phyloP scores from a whole-genome alignment of 2,113 vertebrate species.

The Ciconia maguari region DNA sequence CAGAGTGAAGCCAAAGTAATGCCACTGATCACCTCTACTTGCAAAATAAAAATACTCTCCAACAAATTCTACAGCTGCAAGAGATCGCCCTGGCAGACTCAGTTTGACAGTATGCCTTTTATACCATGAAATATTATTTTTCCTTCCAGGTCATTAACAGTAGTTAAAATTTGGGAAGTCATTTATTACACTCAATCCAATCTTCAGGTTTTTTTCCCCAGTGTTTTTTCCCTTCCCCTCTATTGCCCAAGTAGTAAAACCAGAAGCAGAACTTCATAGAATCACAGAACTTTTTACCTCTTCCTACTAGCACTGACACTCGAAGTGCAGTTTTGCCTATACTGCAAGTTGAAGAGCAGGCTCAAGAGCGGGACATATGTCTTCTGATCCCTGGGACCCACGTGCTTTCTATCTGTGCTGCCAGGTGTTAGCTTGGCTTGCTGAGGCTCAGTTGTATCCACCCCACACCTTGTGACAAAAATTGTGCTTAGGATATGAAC shows the following conservation, averaged over 20 bases:
- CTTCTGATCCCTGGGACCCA: neutral
- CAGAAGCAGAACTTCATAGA: neutral
- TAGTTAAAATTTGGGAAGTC: neutral
- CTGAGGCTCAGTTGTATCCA: neutral
- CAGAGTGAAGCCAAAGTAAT: neutral
- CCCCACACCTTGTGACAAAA: neutral
- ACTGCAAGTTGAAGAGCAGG: neutral
- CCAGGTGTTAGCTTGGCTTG: neutral
- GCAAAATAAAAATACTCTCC: neutral
- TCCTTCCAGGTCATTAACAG: neutral
- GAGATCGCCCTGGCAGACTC: neutral
- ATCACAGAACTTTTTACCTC: neutral
- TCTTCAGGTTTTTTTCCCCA: neutral
- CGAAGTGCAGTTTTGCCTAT: neutral
- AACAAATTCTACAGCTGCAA: neutral
- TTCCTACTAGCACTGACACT: neutral
- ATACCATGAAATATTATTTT: neutral
- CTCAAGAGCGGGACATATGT: neutral
- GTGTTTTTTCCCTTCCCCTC: neutral
- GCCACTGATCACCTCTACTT: neutral
- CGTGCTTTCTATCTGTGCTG: fast-evolving
- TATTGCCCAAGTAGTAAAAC: neutral
- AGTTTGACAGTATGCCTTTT: neutral
- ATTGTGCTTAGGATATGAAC: neutral
- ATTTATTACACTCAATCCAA: neutral